Evolutionary conservation across 1,140 invertebrate genomes (phyloP).

Genomic region (Diachasma alloeum): DNA sequence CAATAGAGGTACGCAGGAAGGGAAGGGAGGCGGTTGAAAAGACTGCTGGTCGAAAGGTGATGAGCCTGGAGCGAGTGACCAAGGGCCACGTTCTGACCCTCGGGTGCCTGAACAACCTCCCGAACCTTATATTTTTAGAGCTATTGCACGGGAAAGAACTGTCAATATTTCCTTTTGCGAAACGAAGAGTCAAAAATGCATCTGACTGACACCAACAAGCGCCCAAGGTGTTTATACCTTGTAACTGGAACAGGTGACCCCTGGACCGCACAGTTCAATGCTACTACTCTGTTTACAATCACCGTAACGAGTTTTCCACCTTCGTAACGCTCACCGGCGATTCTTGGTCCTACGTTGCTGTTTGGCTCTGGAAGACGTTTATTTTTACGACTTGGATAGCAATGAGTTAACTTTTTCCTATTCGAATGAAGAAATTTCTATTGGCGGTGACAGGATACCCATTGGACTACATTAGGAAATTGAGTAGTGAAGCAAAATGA

Average conservation of each 20-base stretch:
- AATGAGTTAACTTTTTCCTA: neutral
- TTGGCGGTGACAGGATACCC: constrained; percentile 49
- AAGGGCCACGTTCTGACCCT: constrained; percentile 65
- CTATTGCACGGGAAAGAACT: constrained; percentile 66
- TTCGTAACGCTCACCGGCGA: constrained; percentile 72
- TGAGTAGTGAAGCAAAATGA: neutral
- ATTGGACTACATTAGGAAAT: constrained; percentile 25
- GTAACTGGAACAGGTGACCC: constrained; percentile 72
- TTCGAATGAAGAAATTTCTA: constrained; percentile 29
- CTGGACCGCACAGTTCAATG: constrained; percentile 70
- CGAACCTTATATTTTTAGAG: constrained; percentile 69
- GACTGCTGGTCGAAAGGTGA: constrained; percentile 71
- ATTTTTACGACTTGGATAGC: neutral
- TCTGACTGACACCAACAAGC: constrained; percentile 49
- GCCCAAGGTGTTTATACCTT: constrained; percentile 66
- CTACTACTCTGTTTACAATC: constrained; percentile 65
- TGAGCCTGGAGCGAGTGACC: constrained; percentile 69
- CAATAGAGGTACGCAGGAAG: neutral
- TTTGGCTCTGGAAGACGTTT: constrained; percentile 69
- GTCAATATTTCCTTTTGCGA: constrained; percentile 25
- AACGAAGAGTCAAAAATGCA: neutral
- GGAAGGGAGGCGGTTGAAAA: neutral
- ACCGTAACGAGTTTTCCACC: constrained; percentile 74
- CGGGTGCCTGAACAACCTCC: constrained; percentile 70
- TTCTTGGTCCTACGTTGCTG: constrained; percentile 73